Conservation (phyloP, 1,140 invertebrate genomes). For the Bactericera cockerelli region DNA sequence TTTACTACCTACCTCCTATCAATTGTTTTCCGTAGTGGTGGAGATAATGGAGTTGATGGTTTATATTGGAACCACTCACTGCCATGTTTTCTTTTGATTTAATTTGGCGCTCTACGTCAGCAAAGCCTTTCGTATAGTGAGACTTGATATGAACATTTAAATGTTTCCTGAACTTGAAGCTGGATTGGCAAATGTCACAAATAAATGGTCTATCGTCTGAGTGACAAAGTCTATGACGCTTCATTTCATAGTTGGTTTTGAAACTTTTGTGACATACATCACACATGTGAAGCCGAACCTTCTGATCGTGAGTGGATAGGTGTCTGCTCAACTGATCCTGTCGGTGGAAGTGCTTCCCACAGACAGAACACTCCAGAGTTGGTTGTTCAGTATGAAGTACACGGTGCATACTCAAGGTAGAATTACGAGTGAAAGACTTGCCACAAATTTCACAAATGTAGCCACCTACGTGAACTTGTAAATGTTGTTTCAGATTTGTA, state of each 20-base stretch:
- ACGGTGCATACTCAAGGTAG: conserved; percentile 16
- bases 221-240: conserved; percentile 62
- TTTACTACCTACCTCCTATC: too few species aligned
- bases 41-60: too few species aligned
- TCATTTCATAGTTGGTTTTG: conserved; percentile 44
- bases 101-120: neutral
- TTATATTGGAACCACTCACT: too few species aligned
- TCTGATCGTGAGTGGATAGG: conserved; percentile 6
- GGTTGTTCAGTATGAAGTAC: neutral
- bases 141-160: conserved; percentile 8
- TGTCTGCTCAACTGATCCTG: neutral
- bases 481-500: conserved; percentile 30
- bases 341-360: neutral
- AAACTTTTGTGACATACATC: conserved; percentile 61
- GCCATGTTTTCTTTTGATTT: too few species aligned
- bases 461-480: conserved; percentile 24
- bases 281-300: conserved; percentile 41
- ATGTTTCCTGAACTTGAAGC: conserved; percentile 29
- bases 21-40: too few species aligned
- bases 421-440: conserved; percentile 17
- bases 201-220: conserved; percentile 66
- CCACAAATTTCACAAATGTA: conserved; percentile 21
- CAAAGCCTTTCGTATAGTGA: neutral
- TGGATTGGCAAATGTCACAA: conserved; percentile 69
- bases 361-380: neutral